Base-by-base conservation (phyloP, 2,113 vertebrate genomes). In the Ceyx cyanopectus region DNA sequence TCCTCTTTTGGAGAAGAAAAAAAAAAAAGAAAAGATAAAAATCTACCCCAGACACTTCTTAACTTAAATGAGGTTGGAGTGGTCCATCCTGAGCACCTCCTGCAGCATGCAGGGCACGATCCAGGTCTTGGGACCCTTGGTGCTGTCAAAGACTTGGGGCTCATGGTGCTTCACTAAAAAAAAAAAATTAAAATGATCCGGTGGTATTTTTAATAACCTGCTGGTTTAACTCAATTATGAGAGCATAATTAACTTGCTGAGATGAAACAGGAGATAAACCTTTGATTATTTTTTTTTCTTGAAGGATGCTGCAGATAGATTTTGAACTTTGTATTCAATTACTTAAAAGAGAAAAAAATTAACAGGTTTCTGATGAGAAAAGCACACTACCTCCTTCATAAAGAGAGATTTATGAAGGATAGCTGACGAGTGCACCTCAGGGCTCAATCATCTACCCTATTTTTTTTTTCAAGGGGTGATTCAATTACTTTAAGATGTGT, bases 401-500 rank as follows among this genome's bases (percentile, higher is more conserved):
- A 91, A 85, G 87, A 75, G 87, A 96, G 95, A 96, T 95, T 95
- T 92, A 90, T 94, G 93, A 91, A 91, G 91, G 95, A 93, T 85
- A 90, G 93, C 0, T 17, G 85, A 50, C 2, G 65, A 83, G 90
- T 23, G 87, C 81, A 94, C 95, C 95, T 94, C 95, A 78, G 85
- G 94, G 93, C 94, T 97, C 93, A 96, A 92, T 92, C 93, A 94
- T 94, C 89, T 78, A 75, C 94, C 92, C 92, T 21, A 50, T 89
- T 92, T 91, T 87, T 93, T 61, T 91, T 94, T 94, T 67, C 80
- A 74, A 24, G 92, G 91, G 94, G 94, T 94, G 91, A 96, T 94
- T 94, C 87, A 94, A 95, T 97, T 96, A 96, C 92, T 94, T 94
- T 90, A 94, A 94, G 95, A 95, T 94, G 91, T 84, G 92, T 95